Evolutionary conservation across 2,797 vertebrate genomes (phyloP).

Genomic region (Leuciscus waleckii): DNA sequence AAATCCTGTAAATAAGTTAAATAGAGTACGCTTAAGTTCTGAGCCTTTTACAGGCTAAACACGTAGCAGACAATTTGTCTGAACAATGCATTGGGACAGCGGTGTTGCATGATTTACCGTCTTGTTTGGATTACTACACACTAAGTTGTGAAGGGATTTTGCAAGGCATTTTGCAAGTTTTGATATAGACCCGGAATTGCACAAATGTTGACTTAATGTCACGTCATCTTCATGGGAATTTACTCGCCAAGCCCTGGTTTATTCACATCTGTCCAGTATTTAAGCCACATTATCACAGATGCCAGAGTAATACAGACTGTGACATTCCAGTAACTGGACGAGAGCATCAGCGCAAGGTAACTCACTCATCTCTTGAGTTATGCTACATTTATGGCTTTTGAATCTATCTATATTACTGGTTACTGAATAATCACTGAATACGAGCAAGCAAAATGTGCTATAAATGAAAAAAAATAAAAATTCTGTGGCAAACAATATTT

Average conservation of each 20-base stretch:
- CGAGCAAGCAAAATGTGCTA: neutral
- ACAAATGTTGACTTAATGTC: constrained; percentile 32
- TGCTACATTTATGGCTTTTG: neutral
- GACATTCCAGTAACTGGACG: constrained; percentile 6
- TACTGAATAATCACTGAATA: neutral
- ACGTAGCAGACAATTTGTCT: constrained; percentile 7
- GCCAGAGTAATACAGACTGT: neutral
- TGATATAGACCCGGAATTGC: constrained; percentile 24
- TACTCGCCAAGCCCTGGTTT: constrained; percentile 31
- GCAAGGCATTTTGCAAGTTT: constrained; percentile 18
- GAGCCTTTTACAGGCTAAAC: neutral
- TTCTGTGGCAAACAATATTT: neutral
- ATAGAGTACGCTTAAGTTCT: neutral
- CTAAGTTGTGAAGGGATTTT: constrained; percentile 30
- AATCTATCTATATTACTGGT: neutral
- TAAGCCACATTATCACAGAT: constrained; percentile 26
- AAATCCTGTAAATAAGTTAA: neutral
- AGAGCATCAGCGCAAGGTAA: constrained; percentile 44
- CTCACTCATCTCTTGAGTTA: neutral
- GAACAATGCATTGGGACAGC: constrained; percentile 7
- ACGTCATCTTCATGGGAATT: constrained; percentile 9
- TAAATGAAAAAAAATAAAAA: neutral
- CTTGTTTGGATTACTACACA: constrained; percentile 47
- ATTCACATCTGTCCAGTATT: constrained; percentile 43
- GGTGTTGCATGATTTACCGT: constrained; percentile 23